A percentile compares a stretch with the other conserved stretches of the same genome.
Evolutionary conservation across 2,113 vertebrate species (phyloP).

Genomic region (Myotis brandtii): DNA sequence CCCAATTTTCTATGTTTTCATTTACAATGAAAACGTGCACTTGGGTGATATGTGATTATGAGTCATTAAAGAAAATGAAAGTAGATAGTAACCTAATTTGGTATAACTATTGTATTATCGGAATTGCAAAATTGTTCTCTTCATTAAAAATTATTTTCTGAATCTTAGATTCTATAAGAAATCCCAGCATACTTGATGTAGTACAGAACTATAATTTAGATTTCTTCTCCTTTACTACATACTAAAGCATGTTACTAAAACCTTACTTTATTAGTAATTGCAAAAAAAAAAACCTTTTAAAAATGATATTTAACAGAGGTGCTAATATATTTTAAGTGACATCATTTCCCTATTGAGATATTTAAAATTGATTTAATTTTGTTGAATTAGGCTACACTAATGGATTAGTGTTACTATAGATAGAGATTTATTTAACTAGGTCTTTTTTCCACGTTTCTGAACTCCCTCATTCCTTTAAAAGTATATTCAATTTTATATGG

Average conservation of each 20-base stretch:
- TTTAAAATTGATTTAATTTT: conserved; percentile 10
- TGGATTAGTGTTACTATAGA: not conserved
- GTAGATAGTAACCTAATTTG: not conserved
- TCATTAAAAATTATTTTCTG: not conserved
- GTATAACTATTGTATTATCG: not conserved
- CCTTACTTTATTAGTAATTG: conserved; percentile 9
- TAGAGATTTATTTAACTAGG: not conserved
- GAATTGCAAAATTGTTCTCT: not conserved
- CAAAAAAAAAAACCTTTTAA: not conserved
- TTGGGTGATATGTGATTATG: not conserved
- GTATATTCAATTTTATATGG: not conserved
- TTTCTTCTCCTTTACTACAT: not conserved
- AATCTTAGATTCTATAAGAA: not conserved
- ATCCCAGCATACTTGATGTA: not conserved
- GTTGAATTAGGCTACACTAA: not conserved
- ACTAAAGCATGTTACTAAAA: not conserved
- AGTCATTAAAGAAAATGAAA: conserved; percentile 35
- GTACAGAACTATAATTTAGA: not conserved
- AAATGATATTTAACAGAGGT: not conserved
- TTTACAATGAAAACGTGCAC: not conserved
- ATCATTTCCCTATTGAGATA: not conserved
- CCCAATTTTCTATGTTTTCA: not conserved
- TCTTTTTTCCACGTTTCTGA: not conserved
- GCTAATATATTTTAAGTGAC: not conserved
- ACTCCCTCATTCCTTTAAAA: not conserved